Evolutionary conservation across 2,797 vertebrate species (phyloP), one percentile per base, ranked within the genome.

Genomic region (Gymnoscopelus braueri): DNA sequence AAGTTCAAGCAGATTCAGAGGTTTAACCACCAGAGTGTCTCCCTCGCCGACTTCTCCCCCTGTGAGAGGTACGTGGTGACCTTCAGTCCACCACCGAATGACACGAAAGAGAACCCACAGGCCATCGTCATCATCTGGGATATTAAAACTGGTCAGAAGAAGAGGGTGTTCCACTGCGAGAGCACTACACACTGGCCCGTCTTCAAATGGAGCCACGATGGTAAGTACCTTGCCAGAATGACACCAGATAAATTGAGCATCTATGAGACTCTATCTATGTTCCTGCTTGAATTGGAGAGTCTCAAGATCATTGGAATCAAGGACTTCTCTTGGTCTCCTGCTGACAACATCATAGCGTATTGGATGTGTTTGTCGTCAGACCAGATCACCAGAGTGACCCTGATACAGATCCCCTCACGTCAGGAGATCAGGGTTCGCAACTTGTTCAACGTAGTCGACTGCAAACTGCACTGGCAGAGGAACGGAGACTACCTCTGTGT

Each of bases 141-240:
- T 91, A 97, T 97, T 78, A 94, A 98, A 58, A 98, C 97, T 0
- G 98, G 98, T 69, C 97, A 98, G 81, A 99, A 98, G 93, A 99
- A 97, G 88, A 92, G 98, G 92, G 97, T 97, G 6, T 99, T 99
- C 85, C 98, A 99, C 83, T 99, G 97, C 72, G 98, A 99, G 84
- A 99, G 96, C 78, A 98, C 98, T 2, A 97, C 98, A 65, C 98
- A 99, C 74, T 99, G 98, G 98, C 98, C 98, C 60, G 99, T 99
- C 80, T 99, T 99, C 83, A 99, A 98, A 98, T 99, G 98, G 98
- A 99, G 98, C 89, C 96, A 97, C 0, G 97, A 99, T 78, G 98
- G 98, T 19, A 99, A 98, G 89, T 99, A 98, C 91, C 98, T 99
- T 83, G 98, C 98, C 55, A 94, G 98, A 85, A 99, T 99, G 97